Percentiles rank a stretch among this genome's conserved stretches.
phyloP scores from a whole-genome alignment of 2,797 vertebrate genomes.

The Malurus leucopterus region DNA sequence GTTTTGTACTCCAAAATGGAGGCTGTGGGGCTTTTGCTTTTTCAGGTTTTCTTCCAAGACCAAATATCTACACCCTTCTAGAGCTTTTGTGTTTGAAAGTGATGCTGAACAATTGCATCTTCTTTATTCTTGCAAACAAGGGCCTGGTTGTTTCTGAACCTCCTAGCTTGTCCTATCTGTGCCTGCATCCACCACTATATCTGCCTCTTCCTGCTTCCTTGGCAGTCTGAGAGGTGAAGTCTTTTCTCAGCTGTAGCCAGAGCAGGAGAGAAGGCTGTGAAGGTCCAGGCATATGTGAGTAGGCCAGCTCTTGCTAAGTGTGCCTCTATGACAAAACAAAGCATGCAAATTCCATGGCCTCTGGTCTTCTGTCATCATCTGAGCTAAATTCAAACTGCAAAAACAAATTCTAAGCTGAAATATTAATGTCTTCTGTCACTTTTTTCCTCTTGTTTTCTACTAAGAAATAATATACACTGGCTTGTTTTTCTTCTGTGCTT shows the following conservation, averaged over 20 bases:
- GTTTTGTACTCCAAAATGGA: background rate
- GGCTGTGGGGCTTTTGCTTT: background rate
- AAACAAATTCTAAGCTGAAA: conserved; percentile 27
- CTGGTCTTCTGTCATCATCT: background rate
- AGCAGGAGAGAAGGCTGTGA: background rate
- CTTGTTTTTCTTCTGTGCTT: conserved; percentile 45
- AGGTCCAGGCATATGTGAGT: background rate
- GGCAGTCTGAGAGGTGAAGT: background rate
- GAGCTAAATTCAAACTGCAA: conserved; percentile 8
- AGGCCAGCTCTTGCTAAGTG: background rate
- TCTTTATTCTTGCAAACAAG: background rate
- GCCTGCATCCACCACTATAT: background rate
- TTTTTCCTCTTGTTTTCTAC: conserved; percentile 19
- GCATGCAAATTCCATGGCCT: background rate
- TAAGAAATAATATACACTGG: conserved; percentile 10
- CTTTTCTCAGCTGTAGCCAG: background rate
- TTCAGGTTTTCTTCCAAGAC: background rate
- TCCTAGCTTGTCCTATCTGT: background rate
- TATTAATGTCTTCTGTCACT: conserved; percentile 46
- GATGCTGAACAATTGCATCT: background rate
- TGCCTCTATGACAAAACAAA: background rate
- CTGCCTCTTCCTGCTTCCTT: background rate
- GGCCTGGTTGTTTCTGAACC: background rate
- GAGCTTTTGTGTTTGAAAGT: background rate
- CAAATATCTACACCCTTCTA: background rate